phyloP scores from a whole-genome alignment of 2,888 invertebrate species.

The Polyploca ridens region DNA sequence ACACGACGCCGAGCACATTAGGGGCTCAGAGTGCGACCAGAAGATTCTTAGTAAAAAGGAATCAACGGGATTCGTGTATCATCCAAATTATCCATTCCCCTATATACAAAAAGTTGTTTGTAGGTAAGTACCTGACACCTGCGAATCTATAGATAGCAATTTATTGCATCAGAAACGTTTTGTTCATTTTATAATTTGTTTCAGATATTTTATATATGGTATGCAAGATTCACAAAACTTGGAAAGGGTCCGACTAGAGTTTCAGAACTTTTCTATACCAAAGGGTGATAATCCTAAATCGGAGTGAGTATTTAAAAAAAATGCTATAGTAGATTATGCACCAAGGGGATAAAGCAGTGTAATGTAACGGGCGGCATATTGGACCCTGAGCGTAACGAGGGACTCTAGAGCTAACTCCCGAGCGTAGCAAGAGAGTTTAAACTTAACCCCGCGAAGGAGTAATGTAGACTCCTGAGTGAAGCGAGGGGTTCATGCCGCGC shows the following conservation, averaged over 20 bases:
- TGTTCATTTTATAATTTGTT: conserved; percentile 38
- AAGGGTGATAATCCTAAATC: conserved; percentile 89
- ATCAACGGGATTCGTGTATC: conserved; percentile 96
- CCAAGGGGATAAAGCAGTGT: no score
- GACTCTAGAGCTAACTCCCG: no score
- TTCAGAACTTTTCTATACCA: conserved; percentile 95
- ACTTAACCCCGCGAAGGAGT: no score
- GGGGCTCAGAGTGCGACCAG: conserved; percentile 99
- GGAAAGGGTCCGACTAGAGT: conserved; percentile 96
- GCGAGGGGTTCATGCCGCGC: no score
- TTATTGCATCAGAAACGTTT: neutral
- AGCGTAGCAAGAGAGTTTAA: no score
- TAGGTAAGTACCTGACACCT: conserved; percentile 80
- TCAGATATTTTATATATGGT: conserved; percentile 97
- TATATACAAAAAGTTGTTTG: conserved; percentile 98
- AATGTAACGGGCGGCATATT: no score
- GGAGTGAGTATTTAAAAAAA: conserved; percentile 88
- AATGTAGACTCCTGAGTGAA: no score
- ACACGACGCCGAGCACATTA: conserved; percentile 97
- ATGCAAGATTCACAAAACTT: conserved; percentile 98
- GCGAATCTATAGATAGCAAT: no score
- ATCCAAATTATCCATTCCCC: conserved; percentile 97
- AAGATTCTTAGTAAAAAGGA: conserved; percentile 97
- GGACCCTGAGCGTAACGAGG: no score
- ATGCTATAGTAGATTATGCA: no score